Evolutionary conservation across 2,113 vertebrate species (phyloP).

Genomic region (Anas platyrhynchos): DNA sequence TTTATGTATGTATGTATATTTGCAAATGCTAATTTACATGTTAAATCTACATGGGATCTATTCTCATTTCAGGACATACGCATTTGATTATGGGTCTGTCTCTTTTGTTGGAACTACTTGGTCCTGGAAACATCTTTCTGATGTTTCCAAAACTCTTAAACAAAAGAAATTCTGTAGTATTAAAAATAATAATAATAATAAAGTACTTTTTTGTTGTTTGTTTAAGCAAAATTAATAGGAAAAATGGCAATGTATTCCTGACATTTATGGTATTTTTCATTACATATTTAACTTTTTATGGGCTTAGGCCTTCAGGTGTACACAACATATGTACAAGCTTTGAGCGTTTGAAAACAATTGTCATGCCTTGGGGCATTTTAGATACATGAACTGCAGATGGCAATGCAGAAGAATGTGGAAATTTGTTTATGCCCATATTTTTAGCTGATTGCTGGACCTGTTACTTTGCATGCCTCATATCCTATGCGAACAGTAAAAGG

Average conservation of each 20-base stretch:
- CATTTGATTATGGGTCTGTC: neutral
- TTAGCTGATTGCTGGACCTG: neutral
- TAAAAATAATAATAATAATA: neutral
- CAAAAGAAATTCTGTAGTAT: neutral
- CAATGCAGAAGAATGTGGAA: neutral
- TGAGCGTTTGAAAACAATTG: neutral
- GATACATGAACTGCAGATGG: neutral
- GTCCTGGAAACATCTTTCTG: neutral
- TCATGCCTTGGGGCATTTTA: neutral
- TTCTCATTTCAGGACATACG: neutral
- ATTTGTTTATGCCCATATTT: neutral
- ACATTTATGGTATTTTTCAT: neutral
- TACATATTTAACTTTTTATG: neutral
- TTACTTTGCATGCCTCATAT: neutral
- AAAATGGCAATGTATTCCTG: neutral
- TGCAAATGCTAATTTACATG: neutral
- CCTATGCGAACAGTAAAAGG: neutral
- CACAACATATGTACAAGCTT: neutral
- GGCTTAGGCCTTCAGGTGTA: neutral
- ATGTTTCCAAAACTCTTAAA: neutral
- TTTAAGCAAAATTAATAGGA: neutral
- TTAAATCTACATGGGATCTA: neutral
- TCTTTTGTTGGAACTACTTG: neutral
- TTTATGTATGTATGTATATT: neutral
- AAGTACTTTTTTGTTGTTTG: neutral